Evolutionary conservation across 2,113 vertebrate species (phyloP), one percentile per base, ranked within the genome.

Genomic region (Agelaius phoeniceus): DNA sequence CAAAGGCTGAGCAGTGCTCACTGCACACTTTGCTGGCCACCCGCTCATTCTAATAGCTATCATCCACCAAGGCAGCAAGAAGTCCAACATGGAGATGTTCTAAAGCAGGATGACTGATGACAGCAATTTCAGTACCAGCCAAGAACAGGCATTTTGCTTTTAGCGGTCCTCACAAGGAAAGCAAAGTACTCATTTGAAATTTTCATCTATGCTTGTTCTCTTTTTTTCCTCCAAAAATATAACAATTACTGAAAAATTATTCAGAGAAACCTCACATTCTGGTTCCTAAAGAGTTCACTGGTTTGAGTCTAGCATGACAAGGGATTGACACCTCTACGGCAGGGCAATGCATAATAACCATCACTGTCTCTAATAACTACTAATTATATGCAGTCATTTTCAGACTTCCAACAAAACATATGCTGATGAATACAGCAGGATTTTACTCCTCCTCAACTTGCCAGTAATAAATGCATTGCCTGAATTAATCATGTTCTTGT

Each of bases 401-500:
- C 83, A 94, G 84, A 52, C 11, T 88, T 87, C 33, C 27, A 91
- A 76, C 49, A 69, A 96, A 95, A 88, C 27, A 84, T 28, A 73
- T 58, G 67, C 63, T 87, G 82, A 77, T 69, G 35, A 90, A 90
- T 90, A 83, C 28, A 71, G 58, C 10, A 91, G 43, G 17, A 86
- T 91, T 76, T 85, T 80, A 80, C 78, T 91, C 75, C 91, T 93
- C 78, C 43, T 93, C 78, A 80, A 59, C 58, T 83, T 91, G 46
- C 46, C 35, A 63, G 63, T 83, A 93, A 93, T 90, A 96, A 96
- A 89, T 10, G 18, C 43, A 71, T 27, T 58, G 31, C 37, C 62
- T 77, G 84, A 87, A 90, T 93, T 90, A 96, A 91, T 95, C 82
- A 88, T 46, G 11, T 55, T 83, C 75, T 93, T 91, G 35, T 86